Percentiles rank a stretch among this genome's conserved stretches.
Evolutionary conservation across 2,888 invertebrate species (phyloP).

Genomic region (Parascotia fuliginaria): DNA sequence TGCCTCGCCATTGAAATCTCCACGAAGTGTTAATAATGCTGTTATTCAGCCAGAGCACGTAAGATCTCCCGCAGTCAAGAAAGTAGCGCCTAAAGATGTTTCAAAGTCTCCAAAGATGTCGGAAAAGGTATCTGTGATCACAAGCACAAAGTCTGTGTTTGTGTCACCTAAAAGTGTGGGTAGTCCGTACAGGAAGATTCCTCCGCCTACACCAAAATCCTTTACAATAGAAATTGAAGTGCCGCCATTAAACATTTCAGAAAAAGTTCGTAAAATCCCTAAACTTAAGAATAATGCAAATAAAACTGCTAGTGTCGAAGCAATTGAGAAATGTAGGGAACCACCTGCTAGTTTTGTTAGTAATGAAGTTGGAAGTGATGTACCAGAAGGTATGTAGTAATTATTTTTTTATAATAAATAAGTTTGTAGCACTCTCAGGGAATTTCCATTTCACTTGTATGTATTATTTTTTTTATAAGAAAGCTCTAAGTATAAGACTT

Average conservation of each 20-base stretch:
- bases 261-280: slow-evolving; percentile 20
- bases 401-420: background rate
- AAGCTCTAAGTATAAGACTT: no score
- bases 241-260: slow-evolving; percentile 42
- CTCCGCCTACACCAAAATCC: slow-evolving; percentile 47
- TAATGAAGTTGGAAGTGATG: slow-evolving; percentile 39
- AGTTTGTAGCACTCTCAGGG: background rate
- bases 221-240: slow-evolving; percentile 45
- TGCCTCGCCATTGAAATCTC: slow-evolving; percentile 40
- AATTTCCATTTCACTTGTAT: no score
- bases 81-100: slow-evolving; percentile 33
- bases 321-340: slow-evolving; percentile 41
- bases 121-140: slow-evolving; percentile 54
- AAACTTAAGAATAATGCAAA: slow-evolving; percentile 21
- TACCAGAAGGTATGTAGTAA: slow-evolving; percentile 59
- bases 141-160: slow-evolving; percentile 52
- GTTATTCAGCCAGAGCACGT: slow-evolving; percentile 25
- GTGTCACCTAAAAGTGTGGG: slow-evolving; percentile 55
- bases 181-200: slow-evolving; percentile 46
- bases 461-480: no score
- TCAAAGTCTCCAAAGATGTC: slow-evolving; percentile 29
- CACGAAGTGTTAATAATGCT: slow-evolving; percentile 27
- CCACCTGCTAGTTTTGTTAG: background rate
- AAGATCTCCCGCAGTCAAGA: slow-evolving; percentile 24
- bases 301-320: slow-evolving; percentile 11